Evolutionary conservation across 2,888 invertebrate genomes (phyloP).

Genomic region (Agonopterix subpropinquella): DNA sequence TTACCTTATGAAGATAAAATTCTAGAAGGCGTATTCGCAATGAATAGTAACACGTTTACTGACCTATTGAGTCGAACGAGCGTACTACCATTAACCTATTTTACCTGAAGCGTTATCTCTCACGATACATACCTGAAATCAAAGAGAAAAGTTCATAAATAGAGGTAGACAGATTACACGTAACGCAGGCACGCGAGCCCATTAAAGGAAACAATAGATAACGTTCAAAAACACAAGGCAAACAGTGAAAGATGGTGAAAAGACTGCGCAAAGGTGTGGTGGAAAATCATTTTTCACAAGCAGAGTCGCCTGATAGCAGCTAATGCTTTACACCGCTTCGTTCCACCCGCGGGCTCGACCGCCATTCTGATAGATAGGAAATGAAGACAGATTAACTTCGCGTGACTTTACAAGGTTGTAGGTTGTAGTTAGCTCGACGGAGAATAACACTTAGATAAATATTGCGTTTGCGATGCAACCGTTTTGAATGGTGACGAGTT

Average conservation of each 20-base stretch:
- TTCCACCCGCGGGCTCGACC: conserved; percentile 16
- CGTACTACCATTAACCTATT: conserved; percentile 8
- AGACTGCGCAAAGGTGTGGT: conserved; percentile 61
- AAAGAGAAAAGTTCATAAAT: conserved; percentile 50
- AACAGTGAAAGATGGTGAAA: conserved; percentile 61
- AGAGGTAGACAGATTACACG: conserved; percentile 38
- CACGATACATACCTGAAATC: conserved; percentile 47
- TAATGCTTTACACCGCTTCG: conserved; percentile 53
- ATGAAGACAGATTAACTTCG: conserved; percentile 72
- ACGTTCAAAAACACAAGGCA: conserved; percentile 52
- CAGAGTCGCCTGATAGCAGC: conserved; percentile 60
- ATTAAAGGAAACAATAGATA: conserved; percentile 51
- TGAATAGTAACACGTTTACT: not conserved
- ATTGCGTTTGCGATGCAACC: conserved; percentile 12
- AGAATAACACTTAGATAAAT: conserved; percentile 25
- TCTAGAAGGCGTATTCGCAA: not conserved
- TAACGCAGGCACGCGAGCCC: conserved; percentile 52
- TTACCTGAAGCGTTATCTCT: conserved; percentile 18
- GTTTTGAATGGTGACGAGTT: too few species aligned
- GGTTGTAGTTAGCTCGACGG: conserved; percentile 24
- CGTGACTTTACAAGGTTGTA: conserved; percentile 59
- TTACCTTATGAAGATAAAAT: not conserved
- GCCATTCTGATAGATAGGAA: conserved; percentile 69
- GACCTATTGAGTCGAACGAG: conserved; percentile 8
- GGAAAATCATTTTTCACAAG: conserved; percentile 69